phyloP scores from a whole-genome alignment of 2,888 invertebrate species.

The Temnothorax unifasciatus region DNA sequence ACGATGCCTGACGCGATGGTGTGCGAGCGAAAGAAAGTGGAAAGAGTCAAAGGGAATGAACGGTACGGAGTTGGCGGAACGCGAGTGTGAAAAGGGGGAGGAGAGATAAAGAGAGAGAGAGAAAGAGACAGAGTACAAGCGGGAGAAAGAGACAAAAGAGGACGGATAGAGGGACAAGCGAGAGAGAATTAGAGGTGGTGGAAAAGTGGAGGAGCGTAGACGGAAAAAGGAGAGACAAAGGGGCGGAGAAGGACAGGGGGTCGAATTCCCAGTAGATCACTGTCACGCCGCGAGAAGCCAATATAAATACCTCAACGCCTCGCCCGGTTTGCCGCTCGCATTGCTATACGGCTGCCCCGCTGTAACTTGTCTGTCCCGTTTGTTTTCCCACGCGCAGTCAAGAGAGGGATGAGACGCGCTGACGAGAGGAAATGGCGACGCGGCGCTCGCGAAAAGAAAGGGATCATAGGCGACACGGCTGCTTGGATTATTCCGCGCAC shows the following conservation, averaged over 20 bases:
- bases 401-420: slow-evolving; percentile 7
- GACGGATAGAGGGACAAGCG: slow-evolving; percentile 57
- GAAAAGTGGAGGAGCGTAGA: slow-evolving; percentile 46
- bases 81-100: slow-evolving; percentile 7
- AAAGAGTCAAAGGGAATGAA: slow-evolving; percentile 41
- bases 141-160: slow-evolving; percentile 22
- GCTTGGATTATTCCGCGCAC: slow-evolving; percentile 75
- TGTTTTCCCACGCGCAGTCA: slow-evolving; percentile 66
- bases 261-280: slow-evolving; percentile 85
- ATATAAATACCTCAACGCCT: slow-evolving; percentile 85
- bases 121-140: slow-evolving; percentile 30
- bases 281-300: slow-evolving; percentile 85
- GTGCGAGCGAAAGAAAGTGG: slow-evolving; percentile 48
- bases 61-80: slow-evolving; percentile 36
- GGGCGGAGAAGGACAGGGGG: slow-evolving; percentile 73
- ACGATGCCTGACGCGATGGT: slow-evolving; percentile 24
- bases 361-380: slow-evolving; percentile 76
- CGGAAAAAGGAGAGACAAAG: slow-evolving; percentile 70
- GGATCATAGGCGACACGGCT: slow-evolving; percentile 69
- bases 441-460: slow-evolving; percentile 46
- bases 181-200: slow-evolving; percentile 52
- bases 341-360: slow-evolving; percentile 70
- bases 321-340: slow-evolving; percentile 76
- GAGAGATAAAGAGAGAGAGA: not conserved
- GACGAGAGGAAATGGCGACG: slow-evolving; percentile 19